Percentiles rank a stretch among this genome's conserved stretches.
Conservation (phyloP, 2,888 invertebrate species). For the Drosophila infuscata region DNA sequence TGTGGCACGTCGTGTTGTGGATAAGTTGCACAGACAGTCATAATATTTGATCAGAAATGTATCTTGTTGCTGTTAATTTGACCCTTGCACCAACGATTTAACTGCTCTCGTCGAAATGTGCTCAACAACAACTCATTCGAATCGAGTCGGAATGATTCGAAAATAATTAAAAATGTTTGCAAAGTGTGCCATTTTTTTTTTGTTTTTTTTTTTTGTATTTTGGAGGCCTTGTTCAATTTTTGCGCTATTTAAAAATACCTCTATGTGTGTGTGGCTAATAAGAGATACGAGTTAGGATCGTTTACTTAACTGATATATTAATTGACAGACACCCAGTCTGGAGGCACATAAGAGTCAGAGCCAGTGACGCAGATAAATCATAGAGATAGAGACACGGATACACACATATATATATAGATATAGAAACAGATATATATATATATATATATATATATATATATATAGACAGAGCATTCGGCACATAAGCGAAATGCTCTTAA, state of each 20-base stretch:
- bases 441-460: background rate
- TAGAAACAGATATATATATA: background rate
- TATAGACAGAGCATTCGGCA: conserved; percentile 5
- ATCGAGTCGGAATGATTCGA: background rate
- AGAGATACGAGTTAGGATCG: conserved; percentile 2
- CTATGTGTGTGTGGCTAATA: background rate
- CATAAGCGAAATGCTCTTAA: conserved; percentile 35
- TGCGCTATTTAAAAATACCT: background rate
- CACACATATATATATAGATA: background rate
- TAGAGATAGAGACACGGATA: background rate
- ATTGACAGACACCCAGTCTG: conserved; percentile 15
- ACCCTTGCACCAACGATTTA: background rate
- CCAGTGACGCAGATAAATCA: background rate
- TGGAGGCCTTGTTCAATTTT: background rate
- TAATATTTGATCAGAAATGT: too few relatives aligned
- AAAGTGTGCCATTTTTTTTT: conserved; percentile 3
- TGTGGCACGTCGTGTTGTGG: background rate
- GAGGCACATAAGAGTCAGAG: conserved; percentile 2
- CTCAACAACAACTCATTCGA: background rate
- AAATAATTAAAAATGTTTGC: conserved; percentile 1
- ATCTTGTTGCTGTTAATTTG: conserved; percentile 1
- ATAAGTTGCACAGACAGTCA: background rate
- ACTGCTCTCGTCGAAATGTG: background rate
- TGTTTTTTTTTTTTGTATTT: background rate
- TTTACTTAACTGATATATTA: conserved; percentile 16